Evolutionary conservation across 2,113 vertebrate genomes (phyloP).

Genomic region (Columbina picui): DNA sequence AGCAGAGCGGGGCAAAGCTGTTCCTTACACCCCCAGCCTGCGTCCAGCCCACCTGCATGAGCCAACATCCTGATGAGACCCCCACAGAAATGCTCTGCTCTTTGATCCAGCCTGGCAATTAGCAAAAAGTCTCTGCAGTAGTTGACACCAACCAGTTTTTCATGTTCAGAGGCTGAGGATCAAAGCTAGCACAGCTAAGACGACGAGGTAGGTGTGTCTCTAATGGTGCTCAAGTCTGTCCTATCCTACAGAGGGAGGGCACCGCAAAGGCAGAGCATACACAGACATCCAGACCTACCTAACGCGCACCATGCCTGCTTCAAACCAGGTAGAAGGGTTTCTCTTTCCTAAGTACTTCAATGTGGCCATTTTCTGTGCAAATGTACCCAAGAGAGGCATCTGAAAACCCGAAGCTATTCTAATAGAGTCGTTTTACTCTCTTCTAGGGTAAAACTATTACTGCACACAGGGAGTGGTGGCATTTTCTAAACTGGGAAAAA

Average conservation of each 20-base stretch:
- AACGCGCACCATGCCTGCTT: neutral
- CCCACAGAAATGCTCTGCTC: neutral
- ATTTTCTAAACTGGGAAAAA: neutral
- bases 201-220: neutral
- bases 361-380: neutral
- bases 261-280: neutral
- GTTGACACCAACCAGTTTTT: neutral
- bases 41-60: neutral
- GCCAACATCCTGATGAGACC: neutral
- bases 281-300: neutral
- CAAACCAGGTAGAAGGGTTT: neutral
- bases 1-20: neutral
- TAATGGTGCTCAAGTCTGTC: neutral
- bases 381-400: neutral
- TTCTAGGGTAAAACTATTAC: neutral
- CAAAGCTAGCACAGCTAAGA: neutral
- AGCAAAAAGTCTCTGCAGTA: neutral
- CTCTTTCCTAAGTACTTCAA: neutral
- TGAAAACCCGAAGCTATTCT: neutral
- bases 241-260: neutral
- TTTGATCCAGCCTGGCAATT: neutral
- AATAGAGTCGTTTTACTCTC: neutral
- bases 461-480: neutral
- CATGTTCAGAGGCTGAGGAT: neutral
- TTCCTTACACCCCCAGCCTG: neutral